Evolutionary conservation across 1,140 invertebrate species (phyloP).

Genomic region (Papilio aristodemus): DNA sequence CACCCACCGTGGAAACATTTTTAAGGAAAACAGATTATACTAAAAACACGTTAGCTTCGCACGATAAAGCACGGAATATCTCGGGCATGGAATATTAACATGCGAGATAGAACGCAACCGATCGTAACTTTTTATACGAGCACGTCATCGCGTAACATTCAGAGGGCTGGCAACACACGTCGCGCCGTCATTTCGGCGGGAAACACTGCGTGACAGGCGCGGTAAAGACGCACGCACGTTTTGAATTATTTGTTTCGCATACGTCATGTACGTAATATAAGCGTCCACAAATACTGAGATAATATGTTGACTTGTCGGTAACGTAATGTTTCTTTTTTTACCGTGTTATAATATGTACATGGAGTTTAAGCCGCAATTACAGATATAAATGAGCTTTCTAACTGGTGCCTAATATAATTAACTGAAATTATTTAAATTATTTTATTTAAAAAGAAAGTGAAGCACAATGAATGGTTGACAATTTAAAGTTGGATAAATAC

Average conservation of each 20-base stretch:
- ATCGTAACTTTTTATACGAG: constrained; percentile 58
- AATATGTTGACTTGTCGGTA: constrained; percentile 19
- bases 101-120: constrained; percentile 43
- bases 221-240: constrained; percentile 51
- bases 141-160: constrained; percentile 42
- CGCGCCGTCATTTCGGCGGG: constrained; percentile 44
- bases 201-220: constrained; percentile 48
- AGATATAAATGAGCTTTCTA: too few relatives aligned
- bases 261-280: constrained; percentile 32
- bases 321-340: not conserved
- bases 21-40: constrained; percentile 33
- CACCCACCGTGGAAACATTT: constrained; percentile 7
- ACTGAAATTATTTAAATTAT: too few relatives aligned
- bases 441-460: too few relatives aligned
- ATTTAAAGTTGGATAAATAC: too few relatives aligned
- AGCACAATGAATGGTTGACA: too few relatives aligned
- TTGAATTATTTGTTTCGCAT: constrained; percentile 55
- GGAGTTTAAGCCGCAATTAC: too few relatives aligned
- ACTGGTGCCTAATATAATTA: too few relatives aligned
- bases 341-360: not conserved
- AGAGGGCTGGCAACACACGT: constrained; percentile 38
- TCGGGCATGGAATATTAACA: constrained; percentile 45
- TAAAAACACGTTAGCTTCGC: constrained; percentile 16
- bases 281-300: constrained; percentile 29
- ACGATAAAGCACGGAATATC: constrained; percentile 19